A percentile compares a stretch with the other conserved stretches of the same genome.
Evolutionary conservation across 2,797 vertebrate species (phyloP).

Genomic region (Mycteria americana): DNA sequence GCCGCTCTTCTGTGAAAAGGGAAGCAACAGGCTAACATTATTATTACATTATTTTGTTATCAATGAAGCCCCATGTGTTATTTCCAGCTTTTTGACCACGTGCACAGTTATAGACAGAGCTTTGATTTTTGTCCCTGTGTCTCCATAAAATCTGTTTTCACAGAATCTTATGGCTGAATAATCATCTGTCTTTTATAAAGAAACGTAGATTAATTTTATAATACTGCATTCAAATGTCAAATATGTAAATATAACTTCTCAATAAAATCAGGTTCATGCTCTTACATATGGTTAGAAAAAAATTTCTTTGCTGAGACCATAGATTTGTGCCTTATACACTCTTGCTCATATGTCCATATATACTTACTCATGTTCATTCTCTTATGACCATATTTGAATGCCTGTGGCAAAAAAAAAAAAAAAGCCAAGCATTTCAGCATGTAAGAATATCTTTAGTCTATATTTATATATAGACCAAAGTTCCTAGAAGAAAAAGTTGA

Average conservation of each 20-base stretch:
- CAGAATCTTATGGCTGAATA: background rate
- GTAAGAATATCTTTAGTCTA: background rate
- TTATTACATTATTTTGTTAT: background rate
- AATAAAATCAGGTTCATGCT: background rate
- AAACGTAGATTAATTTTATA: background rate
- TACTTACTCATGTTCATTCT: background rate
- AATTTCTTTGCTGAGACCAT: background rate
- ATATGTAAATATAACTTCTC: background rate
- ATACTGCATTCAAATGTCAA: background rate
- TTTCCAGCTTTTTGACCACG: conserved; percentile 19
- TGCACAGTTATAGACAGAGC: background rate
- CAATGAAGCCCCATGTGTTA: background rate
- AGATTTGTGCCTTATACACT: background rate
- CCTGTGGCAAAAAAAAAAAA: background rate
- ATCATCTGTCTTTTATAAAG: background rate
- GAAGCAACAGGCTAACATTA: conserved; percentile 1
- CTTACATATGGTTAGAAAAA: background rate
- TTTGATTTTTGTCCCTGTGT: background rate
- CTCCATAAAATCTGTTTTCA: conserved; percentile 1
- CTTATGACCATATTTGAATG: conserved; percentile 1
- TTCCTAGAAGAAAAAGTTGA: conserved; percentile 27
- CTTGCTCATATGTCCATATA: background rate
- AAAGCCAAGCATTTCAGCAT: conserved; percentile 19
- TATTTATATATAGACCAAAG: conserved; percentile 5
- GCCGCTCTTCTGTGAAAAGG: background rate